Base-by-base conservation (phyloP, 37 sponge, comb jelly and placozoan species). In the Beroe forskalii region DNA sequence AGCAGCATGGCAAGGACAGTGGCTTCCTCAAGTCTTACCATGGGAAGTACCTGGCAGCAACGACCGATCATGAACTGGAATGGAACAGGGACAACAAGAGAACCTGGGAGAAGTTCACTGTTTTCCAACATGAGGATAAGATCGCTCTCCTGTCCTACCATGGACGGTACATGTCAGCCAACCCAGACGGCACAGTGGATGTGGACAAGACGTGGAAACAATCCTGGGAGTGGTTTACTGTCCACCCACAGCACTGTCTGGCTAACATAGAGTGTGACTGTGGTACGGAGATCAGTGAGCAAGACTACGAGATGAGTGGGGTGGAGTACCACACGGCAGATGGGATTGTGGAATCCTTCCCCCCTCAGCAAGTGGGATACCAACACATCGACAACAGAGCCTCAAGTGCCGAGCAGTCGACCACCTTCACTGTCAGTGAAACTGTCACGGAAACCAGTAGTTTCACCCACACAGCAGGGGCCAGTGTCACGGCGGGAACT, bases 231-330 rank as follows among this genome's bases (percentile, higher is more conserved):
- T 64, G 67, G 67, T 64, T 64, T 25, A 64, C 67, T 25, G 67
- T 64, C 28, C 67, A 64, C 67, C 67, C 67, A 8, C 67, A 64
- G 67, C 24, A 12, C 6, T 64, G 67, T 25, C 28, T 64, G n/a
- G 20, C 8, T 24, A 64, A 64, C 67, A 64, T 64, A 6, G 67
- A 64, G 67, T 64, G 67, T 64, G 67, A 64, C 67, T 64, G 67
- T 24, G 6, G 27, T n/a, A 14, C 8, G 28, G 20, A 4, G 24
- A 64, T 64, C 28, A 24, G 20, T 25, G 6, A n/a, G 22, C 24
- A 64, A n/a, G 30, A 64, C 28, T 64, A 64, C 20, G 67, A 64
- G 67, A 8, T 64, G 6, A 24, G 20, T 8, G 6, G 6, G 6
- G 30, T 64, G 8, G 28, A 12, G 28, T 64, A 64, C 28, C 27